These are phyloP conservation scores for Clamator glandarius DNA, from an alignment of 2,797 vertebrate species.

Conservation along the genomic window DNA sequence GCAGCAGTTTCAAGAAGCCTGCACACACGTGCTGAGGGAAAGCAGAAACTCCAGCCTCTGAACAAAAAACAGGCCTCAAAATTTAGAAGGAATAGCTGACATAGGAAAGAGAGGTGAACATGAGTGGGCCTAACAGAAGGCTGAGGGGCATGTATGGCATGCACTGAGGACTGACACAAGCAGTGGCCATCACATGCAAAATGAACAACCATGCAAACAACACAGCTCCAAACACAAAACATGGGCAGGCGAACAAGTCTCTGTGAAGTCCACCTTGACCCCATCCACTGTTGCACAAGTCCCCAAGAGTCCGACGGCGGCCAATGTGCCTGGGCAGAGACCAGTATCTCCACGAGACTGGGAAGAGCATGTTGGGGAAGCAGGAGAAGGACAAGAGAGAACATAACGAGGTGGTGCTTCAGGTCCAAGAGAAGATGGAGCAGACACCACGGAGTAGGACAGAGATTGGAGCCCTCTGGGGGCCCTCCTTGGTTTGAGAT, in stretches of 20 bases:
- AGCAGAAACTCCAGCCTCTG: neutral
- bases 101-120: neutral
- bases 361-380: slow-evolving; percentile 79
- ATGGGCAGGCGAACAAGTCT: slow-evolving; percentile 71
- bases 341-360: slow-evolving; percentile 96
- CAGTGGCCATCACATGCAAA: slow-evolving; percentile 48
- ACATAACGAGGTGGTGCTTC: slow-evolving; percentile 71
- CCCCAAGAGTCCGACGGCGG: slow-evolving; percentile 95
- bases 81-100: neutral
- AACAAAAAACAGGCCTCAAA: neutral
- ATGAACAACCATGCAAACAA: slow-evolving; percentile 68
- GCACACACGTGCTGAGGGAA: rapidly evolving
- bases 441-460: neutral
- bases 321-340: slow-evolving; percentile 93
- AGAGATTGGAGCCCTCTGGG: neutral
- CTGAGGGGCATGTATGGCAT: neutral
- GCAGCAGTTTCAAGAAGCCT: neutral
- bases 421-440: neutral
- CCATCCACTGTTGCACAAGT: slow-evolving; percentile 95
- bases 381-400: slow-evolving; percentile 85
- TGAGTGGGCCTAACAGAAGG: neutral
- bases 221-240: slow-evolving; percentile 47
- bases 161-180: neutral
- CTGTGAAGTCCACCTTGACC: slow-evolving; percentile 90
- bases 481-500: neutral